phyloP scores from a whole-genome alignment of 2,113 vertebrate genomes.

The Microtus ochrogaster region DNA sequence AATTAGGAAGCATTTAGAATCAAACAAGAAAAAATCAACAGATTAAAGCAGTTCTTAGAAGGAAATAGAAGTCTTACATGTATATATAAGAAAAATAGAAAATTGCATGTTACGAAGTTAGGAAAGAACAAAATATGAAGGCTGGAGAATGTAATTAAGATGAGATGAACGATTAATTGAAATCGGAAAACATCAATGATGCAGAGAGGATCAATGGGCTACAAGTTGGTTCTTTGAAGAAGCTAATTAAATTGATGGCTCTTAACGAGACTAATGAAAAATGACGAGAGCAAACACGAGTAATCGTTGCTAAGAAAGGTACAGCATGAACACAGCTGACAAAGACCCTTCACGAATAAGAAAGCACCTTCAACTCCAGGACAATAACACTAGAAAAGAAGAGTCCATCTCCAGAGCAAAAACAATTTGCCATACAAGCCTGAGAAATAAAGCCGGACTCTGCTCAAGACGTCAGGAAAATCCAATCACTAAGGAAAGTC shows the following conservation, averaged over 20 bases:
- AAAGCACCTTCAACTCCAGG: neutral
- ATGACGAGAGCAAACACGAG: slow-evolving; percentile 1
- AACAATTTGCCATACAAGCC: neutral
- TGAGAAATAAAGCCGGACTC: slow-evolving; percentile 16
- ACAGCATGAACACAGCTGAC: neutral
- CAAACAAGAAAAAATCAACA: slow-evolving; percentile 30
- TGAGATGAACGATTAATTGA: slow-evolving; percentile 51
- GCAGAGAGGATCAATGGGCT: neutral
- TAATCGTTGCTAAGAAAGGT: neutral
- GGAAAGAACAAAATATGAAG: slow-evolving; percentile 29
- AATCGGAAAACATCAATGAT: slow-evolving; percentile 50
- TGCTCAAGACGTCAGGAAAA: neutral
- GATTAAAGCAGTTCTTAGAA: slow-evolving; percentile 43
- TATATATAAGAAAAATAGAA: neutral
- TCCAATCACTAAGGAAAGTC: slow-evolving; percentile 27
- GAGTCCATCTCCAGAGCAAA: slow-evolving; percentile 2
- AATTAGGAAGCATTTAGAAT: slow-evolving; percentile 40
- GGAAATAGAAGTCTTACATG: slow-evolving; percentile 40
- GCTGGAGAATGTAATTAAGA: slow-evolving; percentile 50
- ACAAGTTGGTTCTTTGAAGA: slow-evolving; percentile 42
- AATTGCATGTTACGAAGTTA: slow-evolving; percentile 41
- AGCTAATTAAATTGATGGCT: slow-evolving; percentile 44
- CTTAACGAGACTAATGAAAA: slow-evolving; percentile 18
- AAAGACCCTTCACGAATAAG: neutral
- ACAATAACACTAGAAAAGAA: neutral